Conservation (phyloP, 2,888 invertebrate genomes). For the Dolichomitus sp. region DNA sequence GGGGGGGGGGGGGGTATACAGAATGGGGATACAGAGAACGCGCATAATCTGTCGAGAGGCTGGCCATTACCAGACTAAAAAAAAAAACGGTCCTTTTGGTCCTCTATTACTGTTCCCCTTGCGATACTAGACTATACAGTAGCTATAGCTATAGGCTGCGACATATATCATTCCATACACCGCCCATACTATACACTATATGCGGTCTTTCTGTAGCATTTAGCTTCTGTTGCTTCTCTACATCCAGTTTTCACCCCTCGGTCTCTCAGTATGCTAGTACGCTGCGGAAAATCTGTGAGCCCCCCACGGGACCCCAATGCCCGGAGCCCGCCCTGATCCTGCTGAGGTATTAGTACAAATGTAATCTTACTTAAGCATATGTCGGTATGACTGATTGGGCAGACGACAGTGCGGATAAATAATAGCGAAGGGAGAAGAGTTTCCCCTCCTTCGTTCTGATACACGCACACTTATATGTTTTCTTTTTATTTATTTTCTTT, state of each 20-base stretch:
- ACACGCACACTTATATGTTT: constrained; percentile 38
- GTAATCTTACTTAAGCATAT: constrained; percentile 86
- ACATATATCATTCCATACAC: constrained; percentile 79
- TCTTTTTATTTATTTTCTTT: constrained; percentile 15
- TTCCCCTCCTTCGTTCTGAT: constrained; percentile 58
- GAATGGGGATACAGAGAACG: constrained; percentile 75
- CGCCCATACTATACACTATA: constrained; percentile 32
- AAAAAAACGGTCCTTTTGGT: constrained; percentile 61
- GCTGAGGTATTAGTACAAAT: constrained; percentile 82
- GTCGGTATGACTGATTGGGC: constrained; percentile 84
- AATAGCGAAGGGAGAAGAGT: constrained; percentile 72
- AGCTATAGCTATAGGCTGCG: constrained; percentile 48
- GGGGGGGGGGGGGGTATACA: constrained; percentile 69
- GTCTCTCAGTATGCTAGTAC: constrained; percentile 53
- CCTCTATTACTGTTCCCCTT: constrained; percentile 54
- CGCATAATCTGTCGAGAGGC: constrained; percentile 83
- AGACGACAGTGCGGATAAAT: constrained; percentile 82
- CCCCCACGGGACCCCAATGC: constrained; percentile 45
- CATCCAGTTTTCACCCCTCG: constrained; percentile 62
- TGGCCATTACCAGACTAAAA: constrained; percentile 78
- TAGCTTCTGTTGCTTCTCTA: constrained; percentile 57
- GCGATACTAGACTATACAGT: constrained; percentile 54
- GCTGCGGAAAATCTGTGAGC: constrained; percentile 57
- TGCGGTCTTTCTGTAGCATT: constrained; percentile 59
- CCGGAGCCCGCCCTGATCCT: constrained; percentile 47